phyloP scores from a whole-genome alignment of 2,888 invertebrate genomes.

The Drosophila bunnanda region DNA sequence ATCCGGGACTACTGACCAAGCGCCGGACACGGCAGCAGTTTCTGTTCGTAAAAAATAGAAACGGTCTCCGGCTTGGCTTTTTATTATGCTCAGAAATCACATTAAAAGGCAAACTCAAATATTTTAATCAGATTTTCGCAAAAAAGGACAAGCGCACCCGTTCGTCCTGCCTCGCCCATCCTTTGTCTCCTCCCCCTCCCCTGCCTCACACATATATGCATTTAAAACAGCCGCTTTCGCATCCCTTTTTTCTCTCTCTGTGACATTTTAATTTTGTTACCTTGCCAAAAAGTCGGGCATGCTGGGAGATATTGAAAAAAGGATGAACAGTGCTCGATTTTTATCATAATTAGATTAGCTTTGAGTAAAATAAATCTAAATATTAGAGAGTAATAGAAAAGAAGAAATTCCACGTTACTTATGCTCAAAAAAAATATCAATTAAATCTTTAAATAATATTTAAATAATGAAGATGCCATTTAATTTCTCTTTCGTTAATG shows the following conservation, averaged over 20 bases:
- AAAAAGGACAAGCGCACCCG: constrained; percentile 69
- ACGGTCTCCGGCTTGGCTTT: constrained; percentile 64
- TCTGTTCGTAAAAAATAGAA: constrained; percentile 12
- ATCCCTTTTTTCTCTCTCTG: background rate
- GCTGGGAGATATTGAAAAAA: background rate
- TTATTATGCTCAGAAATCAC: constrained; percentile 83
- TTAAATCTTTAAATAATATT: no score
- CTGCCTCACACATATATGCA: background rate
- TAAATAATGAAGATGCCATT: no score
- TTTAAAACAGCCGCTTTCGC: constrained; percentile 20
- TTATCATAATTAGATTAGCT: no score
- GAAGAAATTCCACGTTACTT: no score
- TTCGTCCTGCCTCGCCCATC: constrained; percentile 39
- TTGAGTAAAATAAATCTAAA: no score
- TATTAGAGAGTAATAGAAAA: no score
- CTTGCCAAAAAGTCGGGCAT: background rate
- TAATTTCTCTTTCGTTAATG: no score
- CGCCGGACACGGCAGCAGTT: constrained; percentile 42
- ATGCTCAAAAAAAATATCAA: no score
- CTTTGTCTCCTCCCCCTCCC: no score
- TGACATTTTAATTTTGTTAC: constrained; percentile 31
- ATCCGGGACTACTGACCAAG: constrained; percentile 37
- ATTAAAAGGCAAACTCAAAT: constrained; percentile 84
- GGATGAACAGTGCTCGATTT: background rate
- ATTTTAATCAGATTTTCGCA: constrained; percentile 84